Evolutionary conservation across 2,797 vertebrate species (phyloP), one percentile per base, ranked within the genome.

Genomic region (Sebastes itinus): DNA sequence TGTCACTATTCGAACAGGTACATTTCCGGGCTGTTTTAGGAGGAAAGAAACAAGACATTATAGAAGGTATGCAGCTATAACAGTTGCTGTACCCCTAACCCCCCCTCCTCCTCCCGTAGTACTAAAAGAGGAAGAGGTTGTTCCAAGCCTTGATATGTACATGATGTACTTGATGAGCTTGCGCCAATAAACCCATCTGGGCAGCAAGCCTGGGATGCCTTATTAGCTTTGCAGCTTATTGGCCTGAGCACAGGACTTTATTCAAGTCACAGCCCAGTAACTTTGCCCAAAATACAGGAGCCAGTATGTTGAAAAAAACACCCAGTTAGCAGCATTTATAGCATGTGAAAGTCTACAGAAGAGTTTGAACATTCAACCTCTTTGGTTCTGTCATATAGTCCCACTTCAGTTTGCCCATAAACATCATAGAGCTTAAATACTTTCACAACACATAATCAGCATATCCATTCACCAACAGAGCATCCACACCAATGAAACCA

Each of bases 21-120:
- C 97, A 98, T 89, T 95, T 97, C 35, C 95, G 87, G 87, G 92
- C 97, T 98, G 88, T 98, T 88, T 81, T 80, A 74, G 23, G 70
- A 55, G 59, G 35, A 77, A 75, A 23, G 5, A 60, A 30, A 72
- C n/a, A 25, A 58, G 8, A 25, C 55, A 58, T 20, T 2, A 4
- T n/a, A 23, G 23, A 64, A 56, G 28, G 16, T 4, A 28, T 32
- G 46, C 14, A 60, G 28, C 25, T 58, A 35, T 25, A 55, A 38
- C 42, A 28, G 49, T 32, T 16, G 2, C 2, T 23, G 16, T 6
- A 54, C 22, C 38, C 3, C 12, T 12, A 18, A 22, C 30, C 10
- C 23, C 22, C 7, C 1, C 18, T 9, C 22, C 10, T 18, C n/a
- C 18, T 12, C 16, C 22, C 10, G 2, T 12, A 20, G 20, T 20